A percentile compares a stretch with the other conserved stretches of the same genome.
phyloP scores from a whole-genome alignment of 2,888 invertebrate genomes.

The Dryocosmus kuriphilus region DNA sequence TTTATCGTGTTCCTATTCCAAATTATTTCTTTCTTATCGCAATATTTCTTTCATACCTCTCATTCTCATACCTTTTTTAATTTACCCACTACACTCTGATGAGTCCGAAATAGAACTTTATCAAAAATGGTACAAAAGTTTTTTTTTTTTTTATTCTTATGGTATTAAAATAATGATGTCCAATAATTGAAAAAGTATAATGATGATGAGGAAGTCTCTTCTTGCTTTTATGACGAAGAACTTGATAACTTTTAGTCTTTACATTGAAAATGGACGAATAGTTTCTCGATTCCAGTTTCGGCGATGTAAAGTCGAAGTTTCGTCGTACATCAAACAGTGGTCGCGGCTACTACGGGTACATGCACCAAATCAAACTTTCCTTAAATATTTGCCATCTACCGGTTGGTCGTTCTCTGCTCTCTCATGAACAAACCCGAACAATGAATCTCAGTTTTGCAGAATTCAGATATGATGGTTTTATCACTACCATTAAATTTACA shows the following conservation, averaged over 20 bases:
- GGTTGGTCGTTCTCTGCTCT: background rate
- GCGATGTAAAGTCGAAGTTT: constrained; percentile 19
- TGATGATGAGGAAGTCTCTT: background rate
- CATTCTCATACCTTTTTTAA: too few relatives aligned
- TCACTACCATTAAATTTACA: background rate
- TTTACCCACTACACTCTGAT: too few relatives aligned
- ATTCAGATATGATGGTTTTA: background rate
- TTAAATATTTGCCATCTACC: constrained; percentile 28
- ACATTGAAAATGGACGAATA: background rate
- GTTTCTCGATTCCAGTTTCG: constrained; percentile 8
- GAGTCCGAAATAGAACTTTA: too few relatives aligned
- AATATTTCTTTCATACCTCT: too few relatives aligned
- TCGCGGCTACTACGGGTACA: background rate
- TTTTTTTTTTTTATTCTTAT: too few relatives aligned
- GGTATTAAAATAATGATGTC: too few relatives aligned
- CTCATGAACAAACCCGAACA: background rate
- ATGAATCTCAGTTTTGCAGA: background rate
- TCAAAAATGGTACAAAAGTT: too few relatives aligned
- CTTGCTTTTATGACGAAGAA: background rate
- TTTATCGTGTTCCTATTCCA: too few relatives aligned
- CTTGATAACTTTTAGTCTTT: background rate
- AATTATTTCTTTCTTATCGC: too few relatives aligned
- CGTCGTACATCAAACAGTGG: constrained; percentile 30
- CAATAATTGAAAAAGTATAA: too few relatives aligned
- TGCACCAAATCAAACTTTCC: constrained; percentile 13